phyloP scores from a whole-genome alignment of 2,888 invertebrate species.

The Notodonta dromedarius region DNA sequence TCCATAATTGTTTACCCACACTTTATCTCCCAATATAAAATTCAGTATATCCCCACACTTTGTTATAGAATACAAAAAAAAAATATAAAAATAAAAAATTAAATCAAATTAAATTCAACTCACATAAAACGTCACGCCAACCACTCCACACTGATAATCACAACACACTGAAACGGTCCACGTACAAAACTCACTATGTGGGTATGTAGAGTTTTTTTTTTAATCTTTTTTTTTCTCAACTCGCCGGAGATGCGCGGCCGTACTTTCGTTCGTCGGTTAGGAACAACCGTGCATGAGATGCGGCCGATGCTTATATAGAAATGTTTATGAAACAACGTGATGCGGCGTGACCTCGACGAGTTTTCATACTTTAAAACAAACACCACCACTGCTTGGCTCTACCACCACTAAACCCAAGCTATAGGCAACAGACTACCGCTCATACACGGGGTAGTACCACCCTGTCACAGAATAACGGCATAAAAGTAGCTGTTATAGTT shows the following conservation, averaged over 20 bases:
- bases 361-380: slow-evolving; percentile 22
- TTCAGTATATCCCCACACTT: too few relatives aligned
- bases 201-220: slow-evolving; percentile 26
- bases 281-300: slow-evolving; percentile 42
- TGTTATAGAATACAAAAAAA: slow-evolving; percentile 8
- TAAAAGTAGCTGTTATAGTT: too few relatives aligned
- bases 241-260: slow-evolving; percentile 21
- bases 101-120: slow-evolving; percentile 26
- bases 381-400: too few relatives aligned
- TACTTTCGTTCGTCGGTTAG: slow-evolving; percentile 36
- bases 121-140: slow-evolving; percentile 39
- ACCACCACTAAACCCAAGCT: too few relatives aligned
- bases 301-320: slow-evolving; percentile 41
- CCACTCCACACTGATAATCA: slow-evolving; percentile 47
- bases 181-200: slow-evolving; percentile 28
- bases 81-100: slow-evolving; percentile 10
- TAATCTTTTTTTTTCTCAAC: slow-evolving; percentile 15
- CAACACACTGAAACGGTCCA: slow-evolving; percentile 48
- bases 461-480: too few relatives aligned
- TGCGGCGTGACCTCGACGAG: slow-evolving; percentile 30
- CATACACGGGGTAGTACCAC: too few relatives aligned
- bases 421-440: too few relatives aligned
- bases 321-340: slow-evolving; percentile 42
- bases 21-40: background rate
- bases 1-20: background rate